Evolutionary conservation across 2,797 vertebrate species (phyloP).

Genomic region (Mormyrops boulengeri): DNA sequence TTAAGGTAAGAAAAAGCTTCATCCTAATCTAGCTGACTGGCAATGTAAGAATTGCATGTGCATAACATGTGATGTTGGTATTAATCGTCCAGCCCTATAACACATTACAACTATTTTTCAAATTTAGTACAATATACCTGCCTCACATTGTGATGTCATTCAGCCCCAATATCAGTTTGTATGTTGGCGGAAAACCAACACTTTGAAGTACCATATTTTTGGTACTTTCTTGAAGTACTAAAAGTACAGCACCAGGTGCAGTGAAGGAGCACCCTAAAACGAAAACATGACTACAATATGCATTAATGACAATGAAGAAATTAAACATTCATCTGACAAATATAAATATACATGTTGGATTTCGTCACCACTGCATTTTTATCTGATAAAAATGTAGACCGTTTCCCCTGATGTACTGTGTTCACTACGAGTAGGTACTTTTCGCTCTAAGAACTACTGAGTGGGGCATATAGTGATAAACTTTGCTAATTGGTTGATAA

Average conservation of each 20-base stretch:
- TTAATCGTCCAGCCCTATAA: background rate
- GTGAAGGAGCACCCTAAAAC: too few species aligned
- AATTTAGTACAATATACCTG: background rate
- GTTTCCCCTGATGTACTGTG: background rate
- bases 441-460: background rate
- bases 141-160: background rate
- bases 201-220: too few species aligned
- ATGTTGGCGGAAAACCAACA: too few species aligned
- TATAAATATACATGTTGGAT: background rate
- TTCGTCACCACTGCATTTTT: background rate
- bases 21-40: background rate
- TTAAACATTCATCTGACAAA: background rate
- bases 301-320: background rate
- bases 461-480: too few species aligned
- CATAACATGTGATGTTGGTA: background rate
- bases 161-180: too few species aligned
- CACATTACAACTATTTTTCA: background rate
- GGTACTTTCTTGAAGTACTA: too few species aligned
- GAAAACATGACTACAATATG: background rate
- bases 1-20: background rate
- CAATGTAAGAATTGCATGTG: background rate
- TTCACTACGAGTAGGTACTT: background rate
- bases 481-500: too few species aligned
- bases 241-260: too few species aligned
- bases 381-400: background rate